Base-by-base conservation (phyloP, 2,797 vertebrate species). In the Taeniopygia guttata region DNA sequence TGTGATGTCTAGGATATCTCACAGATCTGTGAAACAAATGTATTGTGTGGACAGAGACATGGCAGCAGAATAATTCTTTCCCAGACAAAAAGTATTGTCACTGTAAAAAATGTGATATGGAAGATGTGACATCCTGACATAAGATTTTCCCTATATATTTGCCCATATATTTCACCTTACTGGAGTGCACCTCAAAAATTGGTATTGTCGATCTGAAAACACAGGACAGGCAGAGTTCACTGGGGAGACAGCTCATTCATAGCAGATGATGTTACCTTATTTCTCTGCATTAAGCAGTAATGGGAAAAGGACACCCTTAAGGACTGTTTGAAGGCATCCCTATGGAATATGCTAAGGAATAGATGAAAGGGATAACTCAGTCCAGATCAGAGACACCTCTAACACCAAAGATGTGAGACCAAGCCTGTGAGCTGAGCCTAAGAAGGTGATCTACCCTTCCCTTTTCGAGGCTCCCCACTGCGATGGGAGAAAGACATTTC, bases 401-500 rank as follows among this genome's bases (percentile, higher is more conserved):
- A n/a, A 74, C 56, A 85, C 54, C 81, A 85, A 90, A 94, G 43
- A 60, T 80, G 54, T 29, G 13, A 87, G 79, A 73, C n/a, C 62
- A 88, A 78, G 62, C n/a, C 90, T 56, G 36, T 8, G 10, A 86
- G 70, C 58, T 86, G 62, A 83, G 85, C 58, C 81, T 51, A 92
- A 36, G 72, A 87, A 90, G 90, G 75, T 78, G 84, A 93, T 84
- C 60, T 59, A 60, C 66, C 38, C 60, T 85, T 89, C 58, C 60
- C 81, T 95, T 85, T 82, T 69, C 0, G 0, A 93, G 87, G 66
- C 58, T 95, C 54, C 89, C 91, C 76, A 59, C 59, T 26, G 51
- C 0, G 7, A 91, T 46, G 54, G 84, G 68, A 92, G 87, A 89
- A 92, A 95, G 90, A 81, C 66, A 81, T 93, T 96, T 96, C 93